phyloP scores from a whole-genome alignment of 2,888 invertebrate genomes.

The Sialis fuliginosa region DNA sequence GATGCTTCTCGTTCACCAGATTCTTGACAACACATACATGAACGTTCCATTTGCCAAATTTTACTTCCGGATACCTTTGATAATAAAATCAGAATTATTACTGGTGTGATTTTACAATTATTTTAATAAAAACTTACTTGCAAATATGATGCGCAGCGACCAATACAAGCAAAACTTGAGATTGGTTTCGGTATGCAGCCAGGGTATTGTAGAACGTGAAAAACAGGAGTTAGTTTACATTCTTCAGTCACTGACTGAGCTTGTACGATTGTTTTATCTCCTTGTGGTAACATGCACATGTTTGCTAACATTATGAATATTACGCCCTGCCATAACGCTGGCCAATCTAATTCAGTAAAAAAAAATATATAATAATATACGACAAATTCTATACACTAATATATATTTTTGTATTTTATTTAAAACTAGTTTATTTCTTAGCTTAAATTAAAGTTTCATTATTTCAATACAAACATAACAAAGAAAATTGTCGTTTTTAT shows the following conservation, averaged over 20 bases:
- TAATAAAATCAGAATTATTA: neutral
- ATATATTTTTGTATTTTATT: no score
- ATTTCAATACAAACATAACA: no score
- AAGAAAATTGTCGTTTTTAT: no score
- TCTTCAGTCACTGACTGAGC: constrained; percentile 42
- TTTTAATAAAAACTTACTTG: constrained; percentile 39
- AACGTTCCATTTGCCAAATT: constrained; percentile 92
- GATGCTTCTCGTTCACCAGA: constrained; percentile 82
- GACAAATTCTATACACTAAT: no score
- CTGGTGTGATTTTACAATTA: neutral
- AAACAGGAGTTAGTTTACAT: constrained; percentile 80
- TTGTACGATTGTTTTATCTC: constrained; percentile 13
- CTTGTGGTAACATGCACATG: constrained; percentile 22
- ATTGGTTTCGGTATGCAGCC: constrained; percentile 87
- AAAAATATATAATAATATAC: no score
- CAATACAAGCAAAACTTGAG: constrained; percentile 83
- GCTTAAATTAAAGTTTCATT: no score
- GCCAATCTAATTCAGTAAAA: neutral
- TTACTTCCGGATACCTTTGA: constrained; percentile 78
- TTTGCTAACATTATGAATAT: constrained; percentile 13
- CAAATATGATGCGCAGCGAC: constrained; percentile 78
- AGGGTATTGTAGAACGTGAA: constrained; percentile 78
- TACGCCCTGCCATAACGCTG: neutral
- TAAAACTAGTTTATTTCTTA: no score
- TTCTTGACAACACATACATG: constrained; percentile 91